These are phyloP conservation scores for Ictalurus furcatus DNA, from an alignment of 2,113 vertebrate genomes.

Conservation along the genomic window DNA sequence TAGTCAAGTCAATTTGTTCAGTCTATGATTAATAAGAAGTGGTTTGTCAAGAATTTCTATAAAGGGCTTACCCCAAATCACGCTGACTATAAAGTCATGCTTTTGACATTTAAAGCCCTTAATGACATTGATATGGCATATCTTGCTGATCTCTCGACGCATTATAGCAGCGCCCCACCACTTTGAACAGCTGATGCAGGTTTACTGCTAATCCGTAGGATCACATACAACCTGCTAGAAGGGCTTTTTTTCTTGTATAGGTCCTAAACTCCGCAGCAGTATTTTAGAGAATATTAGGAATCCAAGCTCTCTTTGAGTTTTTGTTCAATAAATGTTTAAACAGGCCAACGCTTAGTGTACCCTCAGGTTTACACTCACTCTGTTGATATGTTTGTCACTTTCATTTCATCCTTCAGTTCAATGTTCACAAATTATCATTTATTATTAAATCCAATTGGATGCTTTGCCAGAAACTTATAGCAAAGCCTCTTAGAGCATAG, in stretches of 20 bases:
- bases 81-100: slow-evolving; percentile 3
- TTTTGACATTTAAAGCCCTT: slow-evolving; percentile 30
- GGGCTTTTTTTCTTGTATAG: background rate
- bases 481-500: too few species aligned
- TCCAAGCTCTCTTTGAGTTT: background rate
- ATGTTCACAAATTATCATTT: background rate
- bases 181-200: slow-evolving; percentile 23
- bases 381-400: background rate
- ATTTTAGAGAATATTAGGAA: slow-evolving; percentile 8
- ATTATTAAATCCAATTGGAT: background rate
- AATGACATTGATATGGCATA: slow-evolving; percentile 23
- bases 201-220: slow-evolving; percentile 28
- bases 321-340: background rate
- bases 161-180: slow-evolving; percentile 14
- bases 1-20: background rate
- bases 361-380: background rate
- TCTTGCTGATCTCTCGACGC: slow-evolving; percentile 9
- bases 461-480: background rate
- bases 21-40: slow-evolving; percentile 32
- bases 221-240: slow-evolving; percentile 18
- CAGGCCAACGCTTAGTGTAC: background rate
- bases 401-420: background rate
- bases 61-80: slow-evolving; percentile 18
- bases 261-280: background rate
- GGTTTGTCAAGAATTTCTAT: slow-evolving; percentile 30